Evolutionary conservation across 2,888 invertebrate species (phyloP), one percentile per base, ranked within the genome.

Genomic region (Leptinotarsa juncta): DNA sequence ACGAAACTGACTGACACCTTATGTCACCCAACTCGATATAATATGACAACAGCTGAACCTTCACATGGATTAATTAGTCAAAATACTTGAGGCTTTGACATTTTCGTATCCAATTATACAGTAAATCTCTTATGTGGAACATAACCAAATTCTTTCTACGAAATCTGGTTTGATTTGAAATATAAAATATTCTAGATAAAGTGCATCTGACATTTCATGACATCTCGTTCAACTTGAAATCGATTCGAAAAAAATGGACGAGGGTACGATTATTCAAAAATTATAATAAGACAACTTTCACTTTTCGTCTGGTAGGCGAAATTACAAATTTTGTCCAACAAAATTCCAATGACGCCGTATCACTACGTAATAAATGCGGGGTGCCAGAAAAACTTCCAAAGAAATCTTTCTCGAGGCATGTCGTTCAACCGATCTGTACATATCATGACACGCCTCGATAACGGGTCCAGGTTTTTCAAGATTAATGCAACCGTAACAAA

Each of bases 191-290:
- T 18, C 14, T n/a, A 32, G 57, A 23, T 42, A 32, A 42, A 42
- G 14, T 62, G 42, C 26, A 62, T 32, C 16, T 42, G n/a, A 32
- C n/a, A 42, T 62, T n/a, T 16, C 42, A 12, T 7, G 4, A 51
- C 1, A 62, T 15, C 62, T 26, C 16, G 62, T 62, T 62, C 16
- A 3, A 62, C 42, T 62, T 42, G 62, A 62, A n/a, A 20, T 18
- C 7, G 12, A 18, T 32, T 10, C 51, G 51, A 51, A 57, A 57
- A 57, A 57, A 23, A 57, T 18, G 12, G 20, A 26, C 14, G 14
- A 23, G 57, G 62, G 62, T 62, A 7, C 7, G n/a, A 62, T 62
- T 62, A 62, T 62, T 62, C 62, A 32, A 42, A 62, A 42, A 32
- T n/a, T 32, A n/a, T 4, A 10, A 10, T 42, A 10, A 42, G n/a